Percentiles rank a stretch among this genome's conserved stretches.
Conservation (phyloP, 2,113 vertebrate genomes). For the Podarcis muralis region DNA sequence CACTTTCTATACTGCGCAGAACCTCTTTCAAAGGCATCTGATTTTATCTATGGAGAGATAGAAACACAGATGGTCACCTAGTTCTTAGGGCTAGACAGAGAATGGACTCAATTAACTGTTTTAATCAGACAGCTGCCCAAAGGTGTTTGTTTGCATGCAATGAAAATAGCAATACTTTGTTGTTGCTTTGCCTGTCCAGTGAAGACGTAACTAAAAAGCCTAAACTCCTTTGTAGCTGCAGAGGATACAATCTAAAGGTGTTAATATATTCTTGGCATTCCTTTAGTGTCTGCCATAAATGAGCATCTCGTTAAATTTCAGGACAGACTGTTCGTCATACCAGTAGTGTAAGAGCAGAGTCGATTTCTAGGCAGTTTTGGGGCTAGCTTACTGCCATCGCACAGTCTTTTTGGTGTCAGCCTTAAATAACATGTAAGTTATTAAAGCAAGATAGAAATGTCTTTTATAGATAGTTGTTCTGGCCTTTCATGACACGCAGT, state of each 20-base stretch:
- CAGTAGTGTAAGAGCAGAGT: conserved; percentile 28
- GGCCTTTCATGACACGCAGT: not conserved
- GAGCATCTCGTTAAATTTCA: conserved; percentile 46
- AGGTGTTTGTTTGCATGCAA: not conserved
- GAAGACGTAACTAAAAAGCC: not conserved
- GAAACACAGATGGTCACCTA: not conserved
- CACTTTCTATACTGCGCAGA: conserved; percentile 28
- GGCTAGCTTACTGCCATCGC: not conserved
- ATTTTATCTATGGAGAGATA: conserved; percentile 20
- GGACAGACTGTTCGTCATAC: conserved; percentile 32
- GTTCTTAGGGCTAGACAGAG: not conserved
- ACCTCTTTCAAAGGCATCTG: conserved; percentile 41
- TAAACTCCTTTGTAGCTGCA: not conserved
- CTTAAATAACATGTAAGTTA: conserved; percentile 15
- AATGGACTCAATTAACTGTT: not conserved
- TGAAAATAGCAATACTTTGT: conserved; percentile 2
- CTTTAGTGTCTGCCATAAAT: not conserved
- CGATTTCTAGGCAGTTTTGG: conserved; percentile 20
- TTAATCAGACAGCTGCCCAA: not conserved
- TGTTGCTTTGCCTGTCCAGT: not conserved
- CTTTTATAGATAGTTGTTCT: not conserved
- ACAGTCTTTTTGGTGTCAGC: conserved; percentile 11
- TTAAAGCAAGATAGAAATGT: conserved; percentile 16
- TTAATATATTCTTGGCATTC: conserved; percentile 11
- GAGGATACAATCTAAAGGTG: conserved; percentile 5